Conservation (phyloP, 1,140 invertebrate species). For the Schlechtendalia chinensis region DNA sequence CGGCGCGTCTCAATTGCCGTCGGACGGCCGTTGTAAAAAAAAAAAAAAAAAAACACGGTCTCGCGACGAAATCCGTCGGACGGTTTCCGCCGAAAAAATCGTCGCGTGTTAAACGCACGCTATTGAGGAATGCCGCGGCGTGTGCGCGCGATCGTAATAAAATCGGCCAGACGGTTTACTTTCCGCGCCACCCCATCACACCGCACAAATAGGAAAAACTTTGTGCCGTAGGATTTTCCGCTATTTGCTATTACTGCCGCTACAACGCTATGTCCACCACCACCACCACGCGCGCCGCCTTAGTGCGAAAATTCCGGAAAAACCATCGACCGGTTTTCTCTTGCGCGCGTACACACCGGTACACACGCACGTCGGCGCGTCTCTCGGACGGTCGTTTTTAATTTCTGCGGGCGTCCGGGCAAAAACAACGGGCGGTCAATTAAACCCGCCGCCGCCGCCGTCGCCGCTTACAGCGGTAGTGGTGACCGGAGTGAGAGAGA, state of each 20-base stretch:
- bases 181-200: neutral
- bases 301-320: conserved; percentile 45
- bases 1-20: too few species aligned
- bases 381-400: conserved; percentile 43
- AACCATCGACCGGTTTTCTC: conserved; percentile 32
- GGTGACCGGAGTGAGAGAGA: too few species aligned
- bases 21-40: too few species aligned
- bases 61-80: too few species aligned
- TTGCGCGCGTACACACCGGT: neutral
- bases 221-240: conserved; percentile 24
- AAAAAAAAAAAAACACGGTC: too few species aligned
- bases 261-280: neutral
- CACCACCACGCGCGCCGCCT: conserved; percentile 31
- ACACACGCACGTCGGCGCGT: neutral
- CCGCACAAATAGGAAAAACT: conserved; percentile 18
- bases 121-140: too few species aligned
- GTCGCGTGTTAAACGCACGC: too few species aligned
- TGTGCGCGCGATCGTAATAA: neutral
- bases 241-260: neutral
- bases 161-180: conserved; percentile 31
- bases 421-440: conserved; percentile 50
- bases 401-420: conserved; percentile 48
- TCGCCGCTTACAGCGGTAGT: conserved; percentile 19
- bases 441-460: conserved; percentile 32
- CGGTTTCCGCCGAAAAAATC: too few species aligned